Evolutionary conservation across 2,888 invertebrate species (phyloP).

Genomic region (Choreutis nemorana): DNA sequence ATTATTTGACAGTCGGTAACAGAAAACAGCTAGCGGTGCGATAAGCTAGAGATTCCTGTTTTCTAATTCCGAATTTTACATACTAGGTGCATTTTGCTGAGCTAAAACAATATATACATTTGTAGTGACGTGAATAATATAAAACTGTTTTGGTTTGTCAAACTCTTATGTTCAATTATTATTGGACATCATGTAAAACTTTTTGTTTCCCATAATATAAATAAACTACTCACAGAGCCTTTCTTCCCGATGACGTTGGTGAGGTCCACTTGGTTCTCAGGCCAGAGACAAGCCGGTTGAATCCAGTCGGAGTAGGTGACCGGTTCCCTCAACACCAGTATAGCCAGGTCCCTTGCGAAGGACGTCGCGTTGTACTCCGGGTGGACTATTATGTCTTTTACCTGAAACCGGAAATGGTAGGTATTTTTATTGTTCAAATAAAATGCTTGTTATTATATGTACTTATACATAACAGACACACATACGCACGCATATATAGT

Average conservation of each 20-base stretch:
- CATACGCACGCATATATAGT: not conserved
- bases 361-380: constrained; percentile 63
- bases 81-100: too few species aligned
- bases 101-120: too few species aligned
- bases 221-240: constrained; percentile 45
- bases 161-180: too few species aligned
- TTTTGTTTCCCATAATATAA: constrained; percentile 6
- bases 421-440: not conserved
- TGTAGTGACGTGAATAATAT: too few species aligned
- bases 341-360: constrained; percentile 64
- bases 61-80: too few species aligned
- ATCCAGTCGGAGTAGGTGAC: constrained; percentile 62
- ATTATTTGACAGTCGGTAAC: too few species aligned
- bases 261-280: constrained; percentile 40
- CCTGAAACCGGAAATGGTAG: constrained; percentile 22
- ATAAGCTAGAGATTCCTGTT: too few species aligned
- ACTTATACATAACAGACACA: not conserved
- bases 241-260: constrained; percentile 48
- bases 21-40: too few species aligned
- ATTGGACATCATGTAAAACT: too few species aligned
- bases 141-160: too few species aligned
- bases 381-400: constrained; percentile 54
- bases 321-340: constrained; percentile 56
- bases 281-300: constrained; percentile 71
- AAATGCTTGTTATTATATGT: not conserved